Evolutionary conservation across 1,140 invertebrate species (phyloP).

Genomic region (Sitodiplosis mosellana): DNA sequence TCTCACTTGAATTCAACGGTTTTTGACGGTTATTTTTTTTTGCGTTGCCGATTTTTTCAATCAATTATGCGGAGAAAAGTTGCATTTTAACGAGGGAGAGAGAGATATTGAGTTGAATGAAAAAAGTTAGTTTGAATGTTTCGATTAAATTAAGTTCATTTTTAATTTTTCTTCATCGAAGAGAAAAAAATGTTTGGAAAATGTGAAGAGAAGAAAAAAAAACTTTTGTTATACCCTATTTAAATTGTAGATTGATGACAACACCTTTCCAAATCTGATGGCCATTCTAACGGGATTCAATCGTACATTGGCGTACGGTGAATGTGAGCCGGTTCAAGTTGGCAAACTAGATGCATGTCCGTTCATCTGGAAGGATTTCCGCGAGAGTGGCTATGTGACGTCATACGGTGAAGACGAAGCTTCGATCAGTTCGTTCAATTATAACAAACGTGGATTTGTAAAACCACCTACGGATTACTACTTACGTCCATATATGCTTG

Average conservation of each 20-base stretch:
- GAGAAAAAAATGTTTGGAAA: no score
- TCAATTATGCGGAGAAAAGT: no score
- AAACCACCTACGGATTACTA: slow-evolving; percentile 69
- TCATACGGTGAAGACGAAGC: slow-evolving; percentile 61
- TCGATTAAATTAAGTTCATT: no score
- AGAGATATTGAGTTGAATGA: no score
- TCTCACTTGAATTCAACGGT: no score
- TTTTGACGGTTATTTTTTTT: no score
- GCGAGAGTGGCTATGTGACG: slow-evolving; percentile 51
- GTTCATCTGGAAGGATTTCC: slow-evolving; percentile 62
- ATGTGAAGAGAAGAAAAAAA: no score
- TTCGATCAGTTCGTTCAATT: slow-evolving; percentile 63
- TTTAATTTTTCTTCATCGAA: no score
- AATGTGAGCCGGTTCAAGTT: slow-evolving; percentile 29
- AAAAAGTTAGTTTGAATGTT: no score
- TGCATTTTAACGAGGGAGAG: no score
- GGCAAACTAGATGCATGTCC: slow-evolving; percentile 41
- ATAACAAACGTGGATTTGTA: slow-evolving; percentile 55
- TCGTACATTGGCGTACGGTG: slow-evolving; percentile 23
- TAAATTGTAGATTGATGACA: slow-evolving; percentile 39
- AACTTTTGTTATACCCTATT: no score
- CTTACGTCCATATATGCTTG: slow-evolving; percentile 50
- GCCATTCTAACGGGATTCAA: slow-evolving; percentile 48
- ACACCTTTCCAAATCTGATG: slow-evolving; percentile 69
- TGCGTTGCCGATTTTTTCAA: no score